Conservation (phyloP, 2,888 invertebrate species). For the Drosophila falleni region DNA sequence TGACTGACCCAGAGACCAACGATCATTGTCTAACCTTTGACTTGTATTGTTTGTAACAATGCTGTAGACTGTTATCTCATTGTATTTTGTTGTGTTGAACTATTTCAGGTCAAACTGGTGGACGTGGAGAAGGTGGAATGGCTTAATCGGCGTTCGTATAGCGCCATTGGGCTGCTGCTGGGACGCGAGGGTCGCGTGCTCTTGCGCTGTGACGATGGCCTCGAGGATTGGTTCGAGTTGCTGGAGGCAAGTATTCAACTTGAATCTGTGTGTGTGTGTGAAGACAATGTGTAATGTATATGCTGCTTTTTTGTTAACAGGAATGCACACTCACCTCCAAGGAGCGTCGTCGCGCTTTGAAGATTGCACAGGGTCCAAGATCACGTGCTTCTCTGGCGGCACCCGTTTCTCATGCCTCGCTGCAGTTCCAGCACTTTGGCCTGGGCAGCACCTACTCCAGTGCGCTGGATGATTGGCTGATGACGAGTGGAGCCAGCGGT, state of each 20-base stretch:
- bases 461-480: conserved; percentile 87
- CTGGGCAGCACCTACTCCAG: conserved; percentile 86
- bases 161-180: conserved; percentile 87
- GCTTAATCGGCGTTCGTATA: conserved; percentile 89
- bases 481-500: conserved; percentile 83
- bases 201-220: conserved; percentile 86
- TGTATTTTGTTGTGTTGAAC: conserved; percentile 33
- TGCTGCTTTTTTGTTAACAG: conserved; percentile 66
- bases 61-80: conserved; percentile 34
- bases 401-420: conserved; percentile 84
- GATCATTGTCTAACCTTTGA: conserved; percentile 63
- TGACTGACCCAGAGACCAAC: conserved; percentile 37
- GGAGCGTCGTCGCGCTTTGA: conserved; percentile 87
- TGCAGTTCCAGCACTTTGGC: conserved; percentile 84
- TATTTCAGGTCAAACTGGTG: conserved; percentile 87
- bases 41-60: conserved; percentile 45
- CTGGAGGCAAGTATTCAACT: conserved; percentile 86
- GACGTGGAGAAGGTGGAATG: conserved; percentile 89
- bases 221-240: conserved; percentile 89
- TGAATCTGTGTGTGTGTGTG: background rate
- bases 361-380: conserved; percentile 85
- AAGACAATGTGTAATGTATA: background rate
- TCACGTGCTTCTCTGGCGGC: conserved; percentile 85
- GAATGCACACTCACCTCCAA: conserved; percentile 89
- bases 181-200: conserved; percentile 86